Percentiles rank a stretch among this genome's conserved stretches.
phyloP scores from a whole-genome alignment of 1,140 invertebrate genomes.

The Heliconius hermathena region DNA sequence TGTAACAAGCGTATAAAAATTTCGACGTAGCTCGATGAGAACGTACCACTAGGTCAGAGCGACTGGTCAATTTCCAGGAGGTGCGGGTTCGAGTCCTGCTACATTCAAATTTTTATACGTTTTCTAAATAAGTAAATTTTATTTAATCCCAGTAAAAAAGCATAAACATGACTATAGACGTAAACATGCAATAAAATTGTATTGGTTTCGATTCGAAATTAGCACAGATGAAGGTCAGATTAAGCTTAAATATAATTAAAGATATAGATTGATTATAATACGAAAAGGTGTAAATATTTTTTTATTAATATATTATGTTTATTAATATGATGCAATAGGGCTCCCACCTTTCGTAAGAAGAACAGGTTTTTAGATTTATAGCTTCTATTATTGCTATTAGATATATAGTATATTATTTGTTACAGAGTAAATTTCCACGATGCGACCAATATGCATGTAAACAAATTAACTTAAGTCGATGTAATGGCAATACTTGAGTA shows the following conservation, averaged over 20 bases:
- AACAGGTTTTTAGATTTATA: background rate
- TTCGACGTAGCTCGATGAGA: too few species aligned
- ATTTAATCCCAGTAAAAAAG: too few species aligned
- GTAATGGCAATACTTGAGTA: too few species aligned
- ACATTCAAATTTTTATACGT: too few species aligned
- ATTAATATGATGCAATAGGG: conserved; percentile 9
- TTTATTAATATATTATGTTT: conserved; percentile 5
- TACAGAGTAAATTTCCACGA: background rate
- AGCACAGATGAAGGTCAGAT: background rate
- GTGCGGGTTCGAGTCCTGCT: too few species aligned
- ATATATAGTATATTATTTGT: background rate
- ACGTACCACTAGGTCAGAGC: too few species aligned
- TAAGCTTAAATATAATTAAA: background rate
- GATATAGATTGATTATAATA: background rate
- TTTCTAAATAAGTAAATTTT: too few species aligned
- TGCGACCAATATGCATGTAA: background rate
- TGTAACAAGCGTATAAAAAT: too few species aligned
- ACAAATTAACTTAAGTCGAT: background rate
- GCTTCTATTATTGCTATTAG: background rate
- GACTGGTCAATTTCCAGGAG: too few species aligned
- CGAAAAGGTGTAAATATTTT: background rate
- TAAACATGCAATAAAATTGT: background rate
- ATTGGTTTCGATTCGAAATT: background rate
- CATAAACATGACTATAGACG: background rate
- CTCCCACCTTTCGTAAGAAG: conserved; percentile 1